Percentiles rank a stretch among this genome's conserved stretches.
Conservation (phyloP, 2,888 invertebrate species). For the Dynastes grantii region DNA sequence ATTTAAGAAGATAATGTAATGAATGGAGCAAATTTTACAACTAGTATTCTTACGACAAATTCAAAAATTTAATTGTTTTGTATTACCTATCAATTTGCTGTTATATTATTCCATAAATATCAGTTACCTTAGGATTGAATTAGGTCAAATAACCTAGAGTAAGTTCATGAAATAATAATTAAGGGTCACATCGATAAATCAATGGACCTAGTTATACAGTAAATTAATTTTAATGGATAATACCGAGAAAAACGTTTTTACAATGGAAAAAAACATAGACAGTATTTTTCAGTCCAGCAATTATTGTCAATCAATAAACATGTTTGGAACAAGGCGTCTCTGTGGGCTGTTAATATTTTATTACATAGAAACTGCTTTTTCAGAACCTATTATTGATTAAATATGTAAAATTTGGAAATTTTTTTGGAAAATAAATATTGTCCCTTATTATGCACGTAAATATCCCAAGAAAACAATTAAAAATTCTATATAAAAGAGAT, state of each 20-base stretch:
- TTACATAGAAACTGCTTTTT: neutral
- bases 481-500: neutral
- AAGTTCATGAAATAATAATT: constrained; percentile 31
- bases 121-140: neutral
- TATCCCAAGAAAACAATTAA: too few relatives aligned
- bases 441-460: too few relatives aligned
- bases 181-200: constrained; percentile 36
- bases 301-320: constrained; percentile 29
- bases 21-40: too few relatives aligned
- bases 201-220: constrained; percentile 28
- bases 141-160: constrained; percentile 39
- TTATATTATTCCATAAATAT: neutral
- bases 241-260: neutral
- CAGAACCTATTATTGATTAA: neutral
- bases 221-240: constrained; percentile 37
- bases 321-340: constrained; percentile 19
- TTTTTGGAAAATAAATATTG: too few relatives aligned
- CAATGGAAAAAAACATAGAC: neutral
- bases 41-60: too few relatives aligned
- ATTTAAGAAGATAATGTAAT: too few relatives aligned
- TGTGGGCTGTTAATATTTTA: neutral
- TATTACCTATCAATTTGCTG: too few relatives aligned
- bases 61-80: too few relatives aligned
- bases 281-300: neutral
- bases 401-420: too few relatives aligned